These are phyloP conservation scores for Masnerella sp. DNA, from an alignment of 2,888 invertebrate genomes.

Conservation along the genomic window DNA sequence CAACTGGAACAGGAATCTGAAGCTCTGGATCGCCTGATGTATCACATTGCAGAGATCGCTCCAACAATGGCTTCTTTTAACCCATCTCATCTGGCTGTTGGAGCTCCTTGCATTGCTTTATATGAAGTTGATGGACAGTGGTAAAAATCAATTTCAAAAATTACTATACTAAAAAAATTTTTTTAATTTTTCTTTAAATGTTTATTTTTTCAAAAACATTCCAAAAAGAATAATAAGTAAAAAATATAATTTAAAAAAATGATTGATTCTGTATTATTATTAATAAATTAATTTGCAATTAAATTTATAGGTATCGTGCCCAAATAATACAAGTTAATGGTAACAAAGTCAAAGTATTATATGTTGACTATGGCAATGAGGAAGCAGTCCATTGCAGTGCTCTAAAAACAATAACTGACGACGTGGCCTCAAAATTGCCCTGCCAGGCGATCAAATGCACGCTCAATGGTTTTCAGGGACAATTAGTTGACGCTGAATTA, in stretches of 20 bases:
- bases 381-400: conserved; percentile 83
- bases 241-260: too few relatives aligned
- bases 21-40: conserved; percentile 83
- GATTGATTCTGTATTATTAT: too few relatives aligned
- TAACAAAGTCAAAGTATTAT: conserved; percentile 84
- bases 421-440: conserved; percentile 81
- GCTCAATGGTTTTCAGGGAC: conserved; percentile 82
- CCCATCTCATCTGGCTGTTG: conserved; percentile 79
- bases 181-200: too few relatives aligned
- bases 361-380: conserved; percentile 97
- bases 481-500: conserved; percentile 80
- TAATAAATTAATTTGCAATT: too few relatives aligned
- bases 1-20: conserved; percentile 83
- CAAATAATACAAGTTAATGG: conserved; percentile 83
- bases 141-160: conserved; percentile 72
- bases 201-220: too few relatives aligned
- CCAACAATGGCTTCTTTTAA: conserved; percentile 76
- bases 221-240: too few relatives aligned
- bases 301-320: conserved; percentile 86
- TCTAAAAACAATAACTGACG: conserved; percentile 82
- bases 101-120: conserved; percentile 87
- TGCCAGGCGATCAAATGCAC: conserved; percentile 89
- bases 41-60: conserved; percentile 82
- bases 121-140: conserved; percentile 90
- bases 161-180: conserved; percentile 6